Evolutionary conservation across 2,797 vertebrate genomes (phyloP).

Genomic region (Semotilus atromaculatus): DNA sequence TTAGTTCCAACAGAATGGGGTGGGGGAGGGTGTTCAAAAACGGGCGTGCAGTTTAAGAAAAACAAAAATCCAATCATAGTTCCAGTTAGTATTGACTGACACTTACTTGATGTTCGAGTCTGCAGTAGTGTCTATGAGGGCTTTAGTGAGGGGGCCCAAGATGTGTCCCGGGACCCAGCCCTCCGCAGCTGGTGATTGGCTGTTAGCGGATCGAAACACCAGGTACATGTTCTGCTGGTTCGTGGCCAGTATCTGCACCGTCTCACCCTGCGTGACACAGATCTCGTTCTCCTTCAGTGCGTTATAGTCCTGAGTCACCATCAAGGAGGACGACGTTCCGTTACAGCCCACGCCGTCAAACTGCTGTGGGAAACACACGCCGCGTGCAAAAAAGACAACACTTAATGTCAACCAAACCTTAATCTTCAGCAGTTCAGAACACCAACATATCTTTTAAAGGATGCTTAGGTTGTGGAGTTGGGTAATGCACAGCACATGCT

Average conservation of each 20-base stretch:
- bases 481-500: background rate
- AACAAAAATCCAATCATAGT: constrained; percentile 67
- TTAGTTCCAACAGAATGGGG: constrained; percentile 72
- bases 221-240: constrained; percentile 99
- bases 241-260: constrained; percentile 92
- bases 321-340: constrained; percentile 89
- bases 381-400: background rate
- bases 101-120: constrained; percentile 99
- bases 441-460: background rate
- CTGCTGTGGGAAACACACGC: constrained; percentile 60
- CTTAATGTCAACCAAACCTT: background rate
- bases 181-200: constrained; percentile 92
- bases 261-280: constrained; percentile 91
- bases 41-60: constrained; percentile 67
- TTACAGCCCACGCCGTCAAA: constrained; percentile 87
- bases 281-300: constrained; percentile 99
- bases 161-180: constrained; percentile 96
- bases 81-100: constrained; percentile 73
- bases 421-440: background rate
- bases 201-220: constrained; percentile 91
- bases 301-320: constrained; percentile 94
- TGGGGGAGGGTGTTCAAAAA: constrained; percentile 58
- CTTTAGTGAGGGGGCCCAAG: constrained; percentile 87
- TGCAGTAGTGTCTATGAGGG: constrained; percentile 86
- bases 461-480: background rate